Base-by-base conservation (phyloP, 1,140 invertebrate genomes). In the Orussus abietinus region DNA sequence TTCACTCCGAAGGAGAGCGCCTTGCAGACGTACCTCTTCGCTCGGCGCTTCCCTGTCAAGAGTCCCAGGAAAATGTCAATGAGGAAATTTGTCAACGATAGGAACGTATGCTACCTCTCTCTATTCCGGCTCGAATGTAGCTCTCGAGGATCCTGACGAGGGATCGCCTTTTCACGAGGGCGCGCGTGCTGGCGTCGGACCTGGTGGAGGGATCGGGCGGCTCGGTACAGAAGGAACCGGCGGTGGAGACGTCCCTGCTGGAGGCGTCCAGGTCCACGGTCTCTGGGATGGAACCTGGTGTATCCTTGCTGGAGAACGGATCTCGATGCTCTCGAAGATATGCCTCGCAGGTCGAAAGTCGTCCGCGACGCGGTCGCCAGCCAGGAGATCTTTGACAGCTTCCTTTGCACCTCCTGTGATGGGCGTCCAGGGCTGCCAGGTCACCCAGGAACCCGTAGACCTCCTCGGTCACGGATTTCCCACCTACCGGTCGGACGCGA, bases 1-100 rank as follows among this genome's bases (percentile, higher is more conserved):
- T 53, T 62, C 29, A 69, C 39, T 13, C 55, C 66, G 15, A 64
- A 53, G 0, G 58, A 50, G n/a, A 69, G 44, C 1, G 53, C 59
- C 18, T 66, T 64, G 11, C 54, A 49, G 3, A 67, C 44, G 12
- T 64, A 64, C 6, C 32, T 51, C 19, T 59, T 63, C 0, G 62
- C 62, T 5, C 50, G 49, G 2, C 47, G 51, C 37, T 60, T 63
- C 17, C 62, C 66, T 69, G 26, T 1, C 22, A 38, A 10, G 5
- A 11, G 14, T 9, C n/a, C n/a, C n/a, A n/a, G n/a, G n/a, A n/a
- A n/a, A n/a, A n/a, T n/a, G n/a, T n/a, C n/a, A n/a, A n/a, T n/a
- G n/a, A n/a, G n/a, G n/a, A n/a, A n/a, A n/a, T n/a, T n/a, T n/a
- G n/a, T n/a, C n/a, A n/a, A n/a, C n/a, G n/a, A n/a, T n/a, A n/a